These are phyloP conservation scores for Vicugna pacos DNA, from an alignment of 2,113 vertebrate species.

Conservation along the genomic window DNA sequence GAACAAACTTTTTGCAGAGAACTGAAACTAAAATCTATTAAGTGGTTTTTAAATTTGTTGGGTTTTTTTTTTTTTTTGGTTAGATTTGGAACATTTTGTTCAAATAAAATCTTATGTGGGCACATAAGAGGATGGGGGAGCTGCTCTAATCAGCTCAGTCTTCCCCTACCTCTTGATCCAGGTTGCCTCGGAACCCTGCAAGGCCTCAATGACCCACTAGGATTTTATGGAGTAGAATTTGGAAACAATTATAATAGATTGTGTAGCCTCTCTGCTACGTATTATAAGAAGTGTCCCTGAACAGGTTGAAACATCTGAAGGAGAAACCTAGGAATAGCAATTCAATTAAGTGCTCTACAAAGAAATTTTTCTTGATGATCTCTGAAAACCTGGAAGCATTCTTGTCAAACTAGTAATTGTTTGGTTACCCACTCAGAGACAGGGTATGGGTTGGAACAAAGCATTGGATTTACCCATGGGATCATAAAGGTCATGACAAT, in stretches of 20 bases:
- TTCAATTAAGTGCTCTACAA: constrained; percentile 34
- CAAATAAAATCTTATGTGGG: not conserved
- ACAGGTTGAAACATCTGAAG: constrained; percentile 10
- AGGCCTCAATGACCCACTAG: not conserved
- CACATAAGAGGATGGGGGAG: not conserved
- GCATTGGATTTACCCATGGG: not conserved
- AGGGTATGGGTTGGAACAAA: not conserved
- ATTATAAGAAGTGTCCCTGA: not conserved
- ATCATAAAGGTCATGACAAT: too few species aligned
- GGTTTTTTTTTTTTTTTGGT: not conserved
- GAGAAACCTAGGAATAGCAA: constrained; percentile 39
- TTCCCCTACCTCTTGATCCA: not conserved
- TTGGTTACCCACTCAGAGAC: not conserved
- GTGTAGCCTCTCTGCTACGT: not conserved
- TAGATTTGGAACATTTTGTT: not conserved
- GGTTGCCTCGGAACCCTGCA: not conserved
- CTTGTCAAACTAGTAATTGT: not conserved
- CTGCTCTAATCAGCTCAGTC: not conserved
- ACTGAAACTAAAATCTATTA: not conserved
- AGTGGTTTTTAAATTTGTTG: not conserved
- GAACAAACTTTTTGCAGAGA: not conserved
- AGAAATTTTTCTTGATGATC: constrained; percentile 45
- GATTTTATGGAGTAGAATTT: not conserved
- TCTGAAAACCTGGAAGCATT: constrained; percentile 25
- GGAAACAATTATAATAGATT: not conserved